Evolutionary conservation across 2,797 vertebrate genomes (phyloP), one percentile per base, ranked within the genome.

Genomic region (Sebastes hubbsi): DNA sequence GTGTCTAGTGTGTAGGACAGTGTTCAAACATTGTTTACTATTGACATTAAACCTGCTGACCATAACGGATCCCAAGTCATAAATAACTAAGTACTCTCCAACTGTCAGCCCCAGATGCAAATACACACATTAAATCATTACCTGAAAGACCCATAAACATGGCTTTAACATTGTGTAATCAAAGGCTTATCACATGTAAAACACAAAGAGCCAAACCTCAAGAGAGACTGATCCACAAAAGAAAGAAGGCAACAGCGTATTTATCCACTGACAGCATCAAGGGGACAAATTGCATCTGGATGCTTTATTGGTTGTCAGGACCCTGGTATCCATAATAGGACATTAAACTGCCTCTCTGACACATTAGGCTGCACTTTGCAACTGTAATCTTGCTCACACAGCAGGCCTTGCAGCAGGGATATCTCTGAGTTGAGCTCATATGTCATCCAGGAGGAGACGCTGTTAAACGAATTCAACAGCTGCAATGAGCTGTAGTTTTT

Each of bases 231-330:
- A 76, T 75, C 38, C 69, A 65, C 68, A 63, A 81, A 73, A 82
- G 27, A 72, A 69, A 67, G 34, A 60, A 77, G 69, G 27, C 59
- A 78, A 72, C 72, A 25, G 52, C 4, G 52, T 36, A 80, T 90
- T 89, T 83, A 91, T 69, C 69, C 59, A 78, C 25, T 30, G 22
- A 76, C 52, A 80, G 79, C 80, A 79, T 82, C 78, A 83, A 72
- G 60, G 60, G 66, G 86, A 90, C 88, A 92, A 90, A 93, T 84
- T 93, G 76, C 84, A 91, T 90, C 83, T 88, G 89, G 80, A 84
- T 81, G 84, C 59, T 93, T 94, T 93, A 94, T 86, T 86, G 88
- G 74, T 80, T 83, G 87, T 85, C 91, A 82, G 76, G 84, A 81
- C 64, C 36, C 70, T 20, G 81, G 87, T 78, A 81, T 91, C 84